Evolutionary conservation across 2,797 vertebrate genomes (phyloP).

Genomic region (Microhierax caerulescens): DNA sequence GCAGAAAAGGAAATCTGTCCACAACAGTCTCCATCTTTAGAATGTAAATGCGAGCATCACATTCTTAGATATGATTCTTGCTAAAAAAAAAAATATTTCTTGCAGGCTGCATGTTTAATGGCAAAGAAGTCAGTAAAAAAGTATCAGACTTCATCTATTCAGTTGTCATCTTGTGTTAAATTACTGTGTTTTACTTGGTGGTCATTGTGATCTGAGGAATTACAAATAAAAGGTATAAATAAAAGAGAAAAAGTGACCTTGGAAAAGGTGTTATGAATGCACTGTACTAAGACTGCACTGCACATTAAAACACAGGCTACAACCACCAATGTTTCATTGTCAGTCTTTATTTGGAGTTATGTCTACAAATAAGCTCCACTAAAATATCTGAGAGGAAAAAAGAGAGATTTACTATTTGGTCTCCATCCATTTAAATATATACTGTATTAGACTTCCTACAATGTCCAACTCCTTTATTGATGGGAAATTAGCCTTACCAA

Average conservation of each 20-base stretch:
- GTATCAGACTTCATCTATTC: not conserved
- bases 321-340: not conserved
- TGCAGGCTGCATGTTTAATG: not conserved
- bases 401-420: not conserved
- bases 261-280: not conserved
- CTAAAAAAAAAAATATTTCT: not conserved
- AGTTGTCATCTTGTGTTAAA: not conserved
- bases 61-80: not conserved
- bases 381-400: not conserved
- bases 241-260: not conserved
- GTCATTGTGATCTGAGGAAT: not conserved
- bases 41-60: not conserved
- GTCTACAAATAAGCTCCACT: not conserved
- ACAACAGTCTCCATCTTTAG: not conserved
- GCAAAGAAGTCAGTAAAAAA: not conserved
- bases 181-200: not conserved
- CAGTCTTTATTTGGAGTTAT: slow-evolving; percentile 12
- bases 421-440: not conserved
- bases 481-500: not conserved
- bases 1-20: not conserved
- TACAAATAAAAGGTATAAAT: not conserved
- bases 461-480: not conserved
- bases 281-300: not conserved
- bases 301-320: not conserved
- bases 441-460: not conserved